Evolutionary conservation across 2,113 vertebrate species (phyloP), one percentile per base, ranked within the genome.

Genomic region (Misgurnus mizolepis): DNA sequence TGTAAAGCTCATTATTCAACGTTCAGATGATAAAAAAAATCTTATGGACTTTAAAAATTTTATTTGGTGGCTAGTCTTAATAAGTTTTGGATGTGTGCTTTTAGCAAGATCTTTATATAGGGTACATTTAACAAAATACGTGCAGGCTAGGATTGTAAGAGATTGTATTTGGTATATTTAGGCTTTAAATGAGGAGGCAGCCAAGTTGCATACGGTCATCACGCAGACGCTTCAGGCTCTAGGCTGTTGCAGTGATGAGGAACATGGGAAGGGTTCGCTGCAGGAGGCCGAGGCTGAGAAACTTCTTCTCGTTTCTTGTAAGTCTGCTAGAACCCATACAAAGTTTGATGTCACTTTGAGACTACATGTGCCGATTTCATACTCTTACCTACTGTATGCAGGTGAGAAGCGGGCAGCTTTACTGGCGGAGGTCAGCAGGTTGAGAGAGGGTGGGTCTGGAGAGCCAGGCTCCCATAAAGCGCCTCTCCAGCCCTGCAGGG

Each of bases 201-300:
- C 74, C 10, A 90, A 88, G 60, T 87, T 93, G 45, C 92, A 93
- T 89, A 92, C 67, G 5, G 87, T 94, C 41, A 91, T 94, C 56
- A 88, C 83, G 65, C 94, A 95, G 88, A 94, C 93, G 0, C 85
- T 93, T 47, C 93, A 93, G 77, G 94, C 93, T 15, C 85, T 95
- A 43, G 91, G 86, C 89, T 94, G 91, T 89, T 95, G 94, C 41
- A 93, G 90, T 2, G 93, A 94, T 15, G 89, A 90, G 62, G 90
- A 91, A 4, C 93, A 94, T 0, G 93, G 93, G 2, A 90, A 90
- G 67, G 93, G 93, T 56, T 94, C 93, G 0, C 85, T 87, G 88
- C 90, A 93, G 85, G 94, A 95, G 87, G 94, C 93, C 0, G 94
- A 94, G 55, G 94, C 93, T 2, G 94, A 95, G 79, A 93, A 91